Conservation (phyloP, 2,113 vertebrate species). For the Melanerpes formicivorus region DNA sequence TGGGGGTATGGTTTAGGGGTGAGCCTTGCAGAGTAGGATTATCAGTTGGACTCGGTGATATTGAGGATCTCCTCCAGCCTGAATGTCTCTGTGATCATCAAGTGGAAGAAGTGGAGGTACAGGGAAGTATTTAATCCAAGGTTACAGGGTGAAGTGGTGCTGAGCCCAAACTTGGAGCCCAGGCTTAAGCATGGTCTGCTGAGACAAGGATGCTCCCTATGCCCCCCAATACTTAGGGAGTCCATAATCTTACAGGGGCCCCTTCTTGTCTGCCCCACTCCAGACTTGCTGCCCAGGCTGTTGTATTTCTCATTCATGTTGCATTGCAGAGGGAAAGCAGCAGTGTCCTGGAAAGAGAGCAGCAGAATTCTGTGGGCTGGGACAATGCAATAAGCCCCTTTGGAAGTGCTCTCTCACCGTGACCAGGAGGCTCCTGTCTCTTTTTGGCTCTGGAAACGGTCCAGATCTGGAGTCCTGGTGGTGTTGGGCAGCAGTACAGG, state of each 20-base stretch:
- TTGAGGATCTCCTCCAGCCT: too few relatives aligned
- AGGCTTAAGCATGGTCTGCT: not conserved
- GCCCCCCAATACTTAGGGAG: not conserved
- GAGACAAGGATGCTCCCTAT: not conserved
- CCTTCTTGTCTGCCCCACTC: not conserved
- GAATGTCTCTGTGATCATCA: not conserved
- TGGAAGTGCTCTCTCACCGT: not conserved
- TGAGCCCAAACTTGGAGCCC: not conserved
- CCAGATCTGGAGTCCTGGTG: not conserved
- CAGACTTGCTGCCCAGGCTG: fast-evolving
- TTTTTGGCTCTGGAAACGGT: not conserved
- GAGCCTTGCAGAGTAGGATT: too few relatives aligned
- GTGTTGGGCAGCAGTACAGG: not conserved
- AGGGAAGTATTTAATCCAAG: not conserved
- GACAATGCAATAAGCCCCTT: not conserved
- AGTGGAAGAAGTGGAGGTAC: not conserved
- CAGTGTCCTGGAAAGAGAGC: not conserved
- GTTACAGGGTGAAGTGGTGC: not conserved
- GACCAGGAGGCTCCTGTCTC: not conserved
- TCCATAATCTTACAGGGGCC: not conserved
- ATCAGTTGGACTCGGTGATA: too few relatives aligned
- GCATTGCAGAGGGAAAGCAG: not conserved
- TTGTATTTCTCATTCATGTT: not conserved
- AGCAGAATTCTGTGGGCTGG: not conserved
- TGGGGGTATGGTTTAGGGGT: too few relatives aligned